Evolutionary conservation across 2,113 vertebrate genomes (phyloP).

Genomic region (Campylomormyrus numenius): DNA sequence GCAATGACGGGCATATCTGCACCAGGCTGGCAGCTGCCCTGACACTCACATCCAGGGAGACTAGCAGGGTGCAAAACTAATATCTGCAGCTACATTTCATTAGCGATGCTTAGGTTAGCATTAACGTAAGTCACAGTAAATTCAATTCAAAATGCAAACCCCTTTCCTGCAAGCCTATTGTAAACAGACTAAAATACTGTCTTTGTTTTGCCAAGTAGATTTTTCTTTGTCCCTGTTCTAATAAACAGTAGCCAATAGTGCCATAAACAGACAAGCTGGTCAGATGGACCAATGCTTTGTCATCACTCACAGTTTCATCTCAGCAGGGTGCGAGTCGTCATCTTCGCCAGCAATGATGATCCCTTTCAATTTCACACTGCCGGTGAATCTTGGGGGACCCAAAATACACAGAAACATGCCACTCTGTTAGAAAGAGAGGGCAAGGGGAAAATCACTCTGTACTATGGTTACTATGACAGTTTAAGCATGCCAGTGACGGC

Average conservation of each 20-base stretch:
- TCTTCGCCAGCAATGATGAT: slow-evolving; percentile 85
- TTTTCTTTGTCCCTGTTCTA: background rate
- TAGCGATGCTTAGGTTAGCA: background rate
- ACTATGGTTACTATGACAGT: background rate
- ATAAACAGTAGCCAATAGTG: background rate
- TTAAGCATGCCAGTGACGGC: background rate
- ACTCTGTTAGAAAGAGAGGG: background rate
- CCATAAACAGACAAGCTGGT: background rate
- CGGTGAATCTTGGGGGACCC: slow-evolving; percentile 76
- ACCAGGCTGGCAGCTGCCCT: background rate
- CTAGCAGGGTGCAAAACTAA: background rate
- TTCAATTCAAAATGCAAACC: background rate
- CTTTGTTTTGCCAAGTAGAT: background rate
- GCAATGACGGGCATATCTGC: too few species aligned
- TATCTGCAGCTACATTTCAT: background rate
- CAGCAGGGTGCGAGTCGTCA: slow-evolving; percentile 76
- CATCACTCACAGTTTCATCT: slow-evolving; percentile 84
- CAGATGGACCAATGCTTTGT: background rate
- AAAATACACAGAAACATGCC: background rate
- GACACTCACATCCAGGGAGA: background rate
- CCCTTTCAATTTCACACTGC: slow-evolving; percentile 87
- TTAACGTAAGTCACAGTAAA: background rate
- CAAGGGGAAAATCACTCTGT: background rate
- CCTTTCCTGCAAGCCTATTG: background rate
- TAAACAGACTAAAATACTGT: background rate